Conservation (phyloP, 2,113 vertebrate species). For the Poicephalus gulielmi region DNA sequence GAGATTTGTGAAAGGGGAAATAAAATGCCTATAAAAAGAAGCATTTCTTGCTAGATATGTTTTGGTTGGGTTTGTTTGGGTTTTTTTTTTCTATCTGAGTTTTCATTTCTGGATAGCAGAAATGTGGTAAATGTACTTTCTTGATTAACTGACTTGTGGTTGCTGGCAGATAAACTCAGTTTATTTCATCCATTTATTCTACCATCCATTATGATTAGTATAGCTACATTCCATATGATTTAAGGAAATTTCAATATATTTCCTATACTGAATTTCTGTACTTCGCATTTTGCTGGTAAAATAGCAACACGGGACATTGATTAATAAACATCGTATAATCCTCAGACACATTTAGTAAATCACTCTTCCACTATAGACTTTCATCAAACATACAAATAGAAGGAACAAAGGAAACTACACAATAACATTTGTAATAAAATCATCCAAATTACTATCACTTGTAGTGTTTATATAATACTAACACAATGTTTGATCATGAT, state of each 20-base stretch:
- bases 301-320: background rate
- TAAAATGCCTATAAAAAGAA: background rate
- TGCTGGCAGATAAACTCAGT: background rate
- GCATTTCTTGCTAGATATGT: background rate
- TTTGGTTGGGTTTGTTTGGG: background rate
- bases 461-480: background rate
- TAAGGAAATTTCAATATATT: conserved; percentile 11
- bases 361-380: background rate
- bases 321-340: background rate
- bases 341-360: background rate
- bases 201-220: background rate
- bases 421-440: background rate
- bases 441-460: background rate
- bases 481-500: background rate
- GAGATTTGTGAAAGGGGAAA: conserved; percentile 10
- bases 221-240: background rate
- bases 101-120: background rate
- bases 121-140: background rate
- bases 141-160: conserved; percentile 6
- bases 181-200: conserved; percentile 34
- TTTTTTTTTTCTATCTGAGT: background rate
- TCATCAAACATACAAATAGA: background rate
- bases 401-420: background rate
- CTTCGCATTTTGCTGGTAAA: background rate
- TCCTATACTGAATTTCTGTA: background rate